Evolutionary conservation across 2,113 vertebrate species (phyloP).

Genomic region (Ptilonorhynchus violaceus): DNA sequence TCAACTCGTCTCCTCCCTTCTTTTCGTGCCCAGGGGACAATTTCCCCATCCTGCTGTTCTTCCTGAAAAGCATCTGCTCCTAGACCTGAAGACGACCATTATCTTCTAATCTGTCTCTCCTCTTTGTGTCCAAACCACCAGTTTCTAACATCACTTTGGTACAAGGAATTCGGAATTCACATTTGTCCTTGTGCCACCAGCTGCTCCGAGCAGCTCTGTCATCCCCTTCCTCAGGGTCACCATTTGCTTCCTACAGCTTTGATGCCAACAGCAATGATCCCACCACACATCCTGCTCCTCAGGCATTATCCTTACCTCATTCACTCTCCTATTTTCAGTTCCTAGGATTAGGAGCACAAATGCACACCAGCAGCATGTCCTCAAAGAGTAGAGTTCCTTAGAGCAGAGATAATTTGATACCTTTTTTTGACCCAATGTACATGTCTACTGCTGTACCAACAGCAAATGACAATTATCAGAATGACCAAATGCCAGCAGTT

Average conservation of each 20-base stretch:
- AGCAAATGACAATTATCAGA: not conserved
- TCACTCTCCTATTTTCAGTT: not conserved
- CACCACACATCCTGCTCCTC: not conserved
- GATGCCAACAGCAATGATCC: not conserved
- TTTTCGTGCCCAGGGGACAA: fast-evolving
- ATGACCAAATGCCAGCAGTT: not conserved
- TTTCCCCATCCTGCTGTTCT: not conserved
- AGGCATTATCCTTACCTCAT: not conserved
- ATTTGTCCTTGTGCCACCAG: not conserved
- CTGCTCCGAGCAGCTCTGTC: not conserved
- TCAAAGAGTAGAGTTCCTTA: not conserved
- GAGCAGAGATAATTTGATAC: not conserved
- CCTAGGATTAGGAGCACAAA: not conserved
- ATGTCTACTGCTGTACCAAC: not conserved
- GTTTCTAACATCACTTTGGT: not conserved
- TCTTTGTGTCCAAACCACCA: not conserved
- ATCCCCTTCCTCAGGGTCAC: not conserved
- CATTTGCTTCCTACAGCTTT: not conserved
- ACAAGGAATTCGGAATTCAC: not conserved
- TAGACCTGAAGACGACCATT: not conserved
- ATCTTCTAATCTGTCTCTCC: not conserved
- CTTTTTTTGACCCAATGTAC: not conserved
- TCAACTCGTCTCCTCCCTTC: not conserved
- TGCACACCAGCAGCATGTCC: not conserved
- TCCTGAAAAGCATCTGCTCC: not conserved